Evolutionary conservation across 2,113 vertebrate genomes (phyloP).

Genomic region (Cisticola juncidis): DNA sequence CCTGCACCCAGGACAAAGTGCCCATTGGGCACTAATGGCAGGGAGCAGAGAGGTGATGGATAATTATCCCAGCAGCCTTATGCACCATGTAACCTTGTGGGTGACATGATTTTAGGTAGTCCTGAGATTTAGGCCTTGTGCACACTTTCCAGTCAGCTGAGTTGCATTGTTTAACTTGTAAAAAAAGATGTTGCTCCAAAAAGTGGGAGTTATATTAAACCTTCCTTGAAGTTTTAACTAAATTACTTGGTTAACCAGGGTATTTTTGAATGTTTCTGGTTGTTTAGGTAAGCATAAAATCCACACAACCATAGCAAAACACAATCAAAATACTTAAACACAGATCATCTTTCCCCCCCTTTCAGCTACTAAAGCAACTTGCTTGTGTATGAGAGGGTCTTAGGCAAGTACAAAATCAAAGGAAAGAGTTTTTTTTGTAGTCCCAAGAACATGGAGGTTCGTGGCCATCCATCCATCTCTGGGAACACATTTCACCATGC

Average conservation of each 20-base stretch:
- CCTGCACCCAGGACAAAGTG: background rate
- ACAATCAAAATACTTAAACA: background rate
- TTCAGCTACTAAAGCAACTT: background rate
- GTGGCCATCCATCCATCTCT: accelerated
- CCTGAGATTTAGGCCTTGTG: background rate
- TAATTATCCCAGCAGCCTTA: background rate
- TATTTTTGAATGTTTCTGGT: conserved; percentile 1
- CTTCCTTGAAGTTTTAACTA: background rate
- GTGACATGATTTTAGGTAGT: background rate
- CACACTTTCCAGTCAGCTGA: background rate
- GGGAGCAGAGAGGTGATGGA: background rate
- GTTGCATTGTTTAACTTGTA: background rate
- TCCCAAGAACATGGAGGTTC: background rate
- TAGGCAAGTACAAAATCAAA: background rate
- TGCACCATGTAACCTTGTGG: too few species aligned
- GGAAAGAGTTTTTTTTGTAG: background rate
- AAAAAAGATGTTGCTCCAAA: background rate
- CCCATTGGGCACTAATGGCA: accelerated
- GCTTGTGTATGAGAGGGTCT: background rate
- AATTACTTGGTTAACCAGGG: background rate
- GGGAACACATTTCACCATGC: background rate
- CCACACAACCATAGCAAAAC: background rate
- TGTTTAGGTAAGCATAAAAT: conserved; percentile 7
- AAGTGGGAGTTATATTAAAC: background rate
- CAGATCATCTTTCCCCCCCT: background rate